phyloP scores from a whole-genome alignment of 2,797 vertebrate genomes.

The Malurus leucopterus region DNA sequence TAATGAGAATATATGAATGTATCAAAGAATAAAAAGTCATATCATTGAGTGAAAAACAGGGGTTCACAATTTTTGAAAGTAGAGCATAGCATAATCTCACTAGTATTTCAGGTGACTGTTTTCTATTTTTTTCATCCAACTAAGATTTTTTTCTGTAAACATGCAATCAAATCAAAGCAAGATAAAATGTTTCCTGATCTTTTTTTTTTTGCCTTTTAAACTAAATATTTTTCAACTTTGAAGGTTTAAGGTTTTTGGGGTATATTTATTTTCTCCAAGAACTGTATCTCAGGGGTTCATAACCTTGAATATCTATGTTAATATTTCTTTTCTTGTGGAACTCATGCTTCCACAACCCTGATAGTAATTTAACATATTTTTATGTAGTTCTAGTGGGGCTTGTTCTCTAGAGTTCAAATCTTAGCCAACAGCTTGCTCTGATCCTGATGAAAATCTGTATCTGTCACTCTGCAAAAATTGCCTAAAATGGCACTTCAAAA shows the following conservation, averaged over 20 bases:
- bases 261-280: not conserved
- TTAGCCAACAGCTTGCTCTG: constrained; percentile 36
- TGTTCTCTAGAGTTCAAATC: constrained; percentile 20
- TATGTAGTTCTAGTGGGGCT: not conserved
- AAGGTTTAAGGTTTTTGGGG: not conserved
- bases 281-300: not conserved
- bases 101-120: not conserved
- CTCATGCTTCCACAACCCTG: not conserved
- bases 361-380: constrained; percentile 42
- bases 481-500: constrained; percentile 62
- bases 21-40: not conserved
- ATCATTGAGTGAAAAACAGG: not conserved
- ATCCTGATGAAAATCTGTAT: constrained; percentile 58
- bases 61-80: not conserved
- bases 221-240: not conserved
- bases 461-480: constrained; percentile 56
- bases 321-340: not conserved
- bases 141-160: not conserved
- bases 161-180: not conserved
- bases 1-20: constrained; percentile 32
- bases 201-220: not conserved
- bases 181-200: not conserved
- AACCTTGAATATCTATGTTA: not conserved
- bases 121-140: not conserved
- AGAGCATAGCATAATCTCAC: not conserved